Percentiles rank a stretch among this genome's conserved stretches.
Conservation (phyloP, 2,888 invertebrate genomes). For the Arge pagana region DNA sequence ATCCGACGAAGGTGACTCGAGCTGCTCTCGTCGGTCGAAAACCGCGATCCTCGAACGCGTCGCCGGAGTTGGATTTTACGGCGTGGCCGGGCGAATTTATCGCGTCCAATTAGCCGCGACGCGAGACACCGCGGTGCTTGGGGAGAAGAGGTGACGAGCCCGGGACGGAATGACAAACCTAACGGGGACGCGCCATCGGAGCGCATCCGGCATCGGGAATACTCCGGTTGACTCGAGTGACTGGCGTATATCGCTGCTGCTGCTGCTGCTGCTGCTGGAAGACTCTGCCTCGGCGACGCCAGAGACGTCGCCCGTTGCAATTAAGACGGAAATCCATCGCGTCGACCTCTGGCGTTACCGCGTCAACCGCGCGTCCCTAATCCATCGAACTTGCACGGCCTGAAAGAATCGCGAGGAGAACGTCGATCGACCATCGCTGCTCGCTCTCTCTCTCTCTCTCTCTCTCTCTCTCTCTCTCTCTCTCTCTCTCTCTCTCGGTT, state of each 20-base stretch:
- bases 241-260: constrained; percentile 25
- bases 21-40: too few species aligned
- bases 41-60: too few species aligned
- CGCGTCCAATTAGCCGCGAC: constrained; percentile 48
- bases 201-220: constrained; percentile 38
- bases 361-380: too few species aligned
- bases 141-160: constrained; percentile 29
- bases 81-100: constrained; percentile 40
- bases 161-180: constrained; percentile 48
- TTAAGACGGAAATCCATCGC: constrained; percentile 15
- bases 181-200: constrained; percentile 39
- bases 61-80: too few species aligned
- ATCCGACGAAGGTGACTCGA: too few species aligned
- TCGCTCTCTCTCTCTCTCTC: constrained; percentile 28
- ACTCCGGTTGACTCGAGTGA: constrained; percentile 23
- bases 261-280: not conserved
- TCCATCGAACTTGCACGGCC: too few species aligned
- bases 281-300: not conserved
- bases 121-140: constrained; percentile 31
- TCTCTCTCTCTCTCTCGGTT: constrained; percentile 52
- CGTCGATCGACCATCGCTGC: constrained; percentile 39
- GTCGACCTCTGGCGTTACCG: constrained; percentile 13
- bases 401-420: too few species aligned
- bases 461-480: constrained; percentile 23
- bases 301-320: constrained; percentile 14